Percentiles rank a stretch among this genome's conserved stretches.
phyloP scores from a whole-genome alignment of 2,797 vertebrate genomes.

The Girardinus metallicus region DNA sequence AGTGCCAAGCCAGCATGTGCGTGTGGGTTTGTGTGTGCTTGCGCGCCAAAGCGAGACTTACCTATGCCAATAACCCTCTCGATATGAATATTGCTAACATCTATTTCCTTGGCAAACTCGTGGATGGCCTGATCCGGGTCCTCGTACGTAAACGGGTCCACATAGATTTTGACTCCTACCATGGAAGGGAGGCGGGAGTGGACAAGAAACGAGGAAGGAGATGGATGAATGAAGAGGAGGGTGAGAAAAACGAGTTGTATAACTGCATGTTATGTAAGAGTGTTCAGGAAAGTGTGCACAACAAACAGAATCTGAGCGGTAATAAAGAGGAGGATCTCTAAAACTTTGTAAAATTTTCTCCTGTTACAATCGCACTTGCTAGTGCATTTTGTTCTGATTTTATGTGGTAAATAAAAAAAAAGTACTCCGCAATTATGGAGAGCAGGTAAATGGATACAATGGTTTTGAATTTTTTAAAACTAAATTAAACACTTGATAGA shows the following conservation, averaged over 20 bases:
- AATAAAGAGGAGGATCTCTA: slow-evolving; percentile 21
- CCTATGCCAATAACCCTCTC: slow-evolving; percentile 99
- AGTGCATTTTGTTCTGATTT: background rate
- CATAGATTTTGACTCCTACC: slow-evolving; percentile 96
- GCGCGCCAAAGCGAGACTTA: slow-evolving; percentile 75
- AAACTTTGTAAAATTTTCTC: background rate
- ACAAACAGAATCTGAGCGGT: slow-evolving; percentile 36
- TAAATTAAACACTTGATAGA: background rate
- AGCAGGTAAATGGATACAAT: background rate
- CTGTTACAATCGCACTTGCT: background rate
- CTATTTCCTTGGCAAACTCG: slow-evolving; percentile 99
- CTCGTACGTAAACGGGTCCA: slow-evolving; percentile 98
- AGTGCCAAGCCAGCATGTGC: slow-evolving; percentile 56
- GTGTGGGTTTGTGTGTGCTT: slow-evolving; percentile 38
- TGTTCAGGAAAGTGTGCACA: slow-evolving; percentile 31
- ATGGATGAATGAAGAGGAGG: slow-evolving; percentile 46
- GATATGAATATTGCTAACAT: slow-evolving; percentile 97
- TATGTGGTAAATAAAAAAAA: background rate
- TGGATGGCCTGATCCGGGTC: slow-evolving; percentile 98
- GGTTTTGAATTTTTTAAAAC: background rate
- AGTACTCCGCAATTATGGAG: background rate
- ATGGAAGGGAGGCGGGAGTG: slow-evolving; percentile 20
- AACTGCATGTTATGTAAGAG: slow-evolving; percentile 67
- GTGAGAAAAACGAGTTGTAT: slow-evolving; percentile 55
- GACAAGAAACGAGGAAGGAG: slow-evolving; percentile 29